Evolutionary conservation across 23 tunicate genomes (phyloP).

Genomic region (Styela plicata): DNA sequence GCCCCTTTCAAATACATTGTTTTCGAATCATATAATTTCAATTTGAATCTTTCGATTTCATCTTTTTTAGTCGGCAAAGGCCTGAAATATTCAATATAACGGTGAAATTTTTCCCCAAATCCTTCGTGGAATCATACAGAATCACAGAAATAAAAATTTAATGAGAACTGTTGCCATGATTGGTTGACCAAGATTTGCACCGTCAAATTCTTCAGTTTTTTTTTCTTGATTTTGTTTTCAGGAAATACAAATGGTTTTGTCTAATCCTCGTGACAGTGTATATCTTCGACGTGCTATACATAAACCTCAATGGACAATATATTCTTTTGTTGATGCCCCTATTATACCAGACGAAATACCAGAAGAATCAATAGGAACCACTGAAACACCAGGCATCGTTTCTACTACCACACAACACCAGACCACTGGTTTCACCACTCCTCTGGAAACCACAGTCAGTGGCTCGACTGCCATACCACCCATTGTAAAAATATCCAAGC

Average conservation of each 20-base stretch:
- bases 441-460: neutral
- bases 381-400: neutral
- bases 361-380: neutral
- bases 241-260: conserved; percentile 1
- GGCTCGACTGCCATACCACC: neutral
- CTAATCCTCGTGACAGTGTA: conserved; percentile 11
- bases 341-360: neutral
- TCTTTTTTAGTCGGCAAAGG: too few relatives aligned
- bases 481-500: neutral
- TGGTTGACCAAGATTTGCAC: too few relatives aligned
- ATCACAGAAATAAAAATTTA: too few relatives aligned
- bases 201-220: too few relatives aligned
- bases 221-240: neutral
- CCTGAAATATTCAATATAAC: too few relatives aligned
- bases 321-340: conserved; percentile 8
- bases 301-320: conserved; percentile 18
- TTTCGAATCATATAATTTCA: too few relatives aligned
- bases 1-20: too few relatives aligned
- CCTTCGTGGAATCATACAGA: too few relatives aligned
- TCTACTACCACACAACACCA: neutral
- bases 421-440: neutral
- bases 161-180: too few relatives aligned
- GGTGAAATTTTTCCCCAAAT: too few relatives aligned
- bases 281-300: conserved; percentile 18
- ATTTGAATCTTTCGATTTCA: too few relatives aligned